These are phyloP conservation scores for Nomada lathburiana DNA, from an alignment of 2,888 invertebrate genomes.

Conservation along the genomic window DNA sequence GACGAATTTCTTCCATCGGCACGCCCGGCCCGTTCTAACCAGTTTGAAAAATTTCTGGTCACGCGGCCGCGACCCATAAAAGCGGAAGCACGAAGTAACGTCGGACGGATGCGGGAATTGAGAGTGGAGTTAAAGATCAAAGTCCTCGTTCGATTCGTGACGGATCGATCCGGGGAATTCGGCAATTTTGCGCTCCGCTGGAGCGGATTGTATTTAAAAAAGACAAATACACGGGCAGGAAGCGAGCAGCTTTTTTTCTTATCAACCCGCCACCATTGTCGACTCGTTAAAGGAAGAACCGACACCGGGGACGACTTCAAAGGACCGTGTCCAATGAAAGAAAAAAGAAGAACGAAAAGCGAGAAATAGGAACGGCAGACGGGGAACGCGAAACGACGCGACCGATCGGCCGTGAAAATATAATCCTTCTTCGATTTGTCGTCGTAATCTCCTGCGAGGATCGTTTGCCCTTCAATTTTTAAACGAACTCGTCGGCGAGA, in stretches of 20 bases:
- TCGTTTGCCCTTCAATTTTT: constrained; percentile 28
- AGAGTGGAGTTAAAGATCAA: constrained; percentile 28
- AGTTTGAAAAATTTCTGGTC: constrained; percentile 28
- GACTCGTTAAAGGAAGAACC: constrained; percentile 10
- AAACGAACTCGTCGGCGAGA: background rate
- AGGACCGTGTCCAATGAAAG: background rate
- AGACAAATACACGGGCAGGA: background rate
- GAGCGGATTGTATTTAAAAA: constrained; percentile 57
- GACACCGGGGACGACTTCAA: background rate
- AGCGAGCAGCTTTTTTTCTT: constrained; percentile 6
- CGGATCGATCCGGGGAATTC: constrained; percentile 59
- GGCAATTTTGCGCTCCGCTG: constrained; percentile 63
- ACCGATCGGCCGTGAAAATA: constrained; percentile 1
- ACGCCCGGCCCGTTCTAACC: background rate
- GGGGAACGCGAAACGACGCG: background rate
- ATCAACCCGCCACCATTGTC: constrained; percentile 22
- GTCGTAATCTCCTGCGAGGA: background rate
- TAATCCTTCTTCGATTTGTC: constrained; percentile 3
- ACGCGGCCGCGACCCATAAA: constrained; percentile 22
- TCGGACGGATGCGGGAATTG: background rate
- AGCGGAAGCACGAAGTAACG: constrained; percentile 13
- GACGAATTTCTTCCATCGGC: constrained; percentile 16
- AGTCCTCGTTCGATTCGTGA: constrained; percentile 45
- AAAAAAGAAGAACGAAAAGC: background rate
- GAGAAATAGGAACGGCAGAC: background rate